These are phyloP conservation scores for Brachyistius frenatus DNA, from an alignment of 2,113 vertebrate genomes.

Conservation along the genomic window DNA sequence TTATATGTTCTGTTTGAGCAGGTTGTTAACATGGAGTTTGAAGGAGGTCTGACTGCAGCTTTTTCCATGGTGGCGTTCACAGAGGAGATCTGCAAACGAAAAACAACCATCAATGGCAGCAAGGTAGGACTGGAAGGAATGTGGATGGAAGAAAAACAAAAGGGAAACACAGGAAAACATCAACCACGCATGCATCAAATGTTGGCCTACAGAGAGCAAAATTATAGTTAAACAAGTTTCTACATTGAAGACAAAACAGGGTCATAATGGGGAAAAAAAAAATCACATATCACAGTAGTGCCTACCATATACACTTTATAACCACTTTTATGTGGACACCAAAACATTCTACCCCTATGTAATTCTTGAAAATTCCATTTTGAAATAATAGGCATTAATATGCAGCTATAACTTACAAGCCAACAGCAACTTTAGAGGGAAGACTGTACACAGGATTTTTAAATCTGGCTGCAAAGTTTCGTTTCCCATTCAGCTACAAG, in stretches of 20 bases:
- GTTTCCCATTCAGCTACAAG: too few relatives aligned
- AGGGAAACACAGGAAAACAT: not conserved
- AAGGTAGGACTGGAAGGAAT: conserved; percentile 76
- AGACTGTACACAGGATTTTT: too few relatives aligned
- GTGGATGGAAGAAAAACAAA: not conserved
- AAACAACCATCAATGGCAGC: conserved; percentile 85
- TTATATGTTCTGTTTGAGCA: conserved; percentile 45
- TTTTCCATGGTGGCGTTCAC: conserved; percentile 90
- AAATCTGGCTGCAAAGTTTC: too few relatives aligned
- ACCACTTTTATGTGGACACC: too few relatives aligned
- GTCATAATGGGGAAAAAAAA: too few relatives aligned
- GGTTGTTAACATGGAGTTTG: conserved; percentile 91
- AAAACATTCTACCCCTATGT: too few relatives aligned
- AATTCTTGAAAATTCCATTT: too few relatives aligned
- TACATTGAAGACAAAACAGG: not conserved
- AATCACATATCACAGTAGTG: too few relatives aligned
- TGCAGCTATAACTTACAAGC: too few relatives aligned
- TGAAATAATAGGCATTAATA: too few relatives aligned
- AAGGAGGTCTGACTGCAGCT: conserved; percentile 86
- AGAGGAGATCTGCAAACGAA: conserved; percentile 79
- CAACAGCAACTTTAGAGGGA: too few relatives aligned
- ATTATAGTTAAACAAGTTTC: not conserved
- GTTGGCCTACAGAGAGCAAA: not conserved
- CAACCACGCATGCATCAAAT: not conserved
- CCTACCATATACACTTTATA: too few relatives aligned